Evolutionary conservation across 2,113 vertebrate species (phyloP).

Genomic region (Abramis brama): DNA sequence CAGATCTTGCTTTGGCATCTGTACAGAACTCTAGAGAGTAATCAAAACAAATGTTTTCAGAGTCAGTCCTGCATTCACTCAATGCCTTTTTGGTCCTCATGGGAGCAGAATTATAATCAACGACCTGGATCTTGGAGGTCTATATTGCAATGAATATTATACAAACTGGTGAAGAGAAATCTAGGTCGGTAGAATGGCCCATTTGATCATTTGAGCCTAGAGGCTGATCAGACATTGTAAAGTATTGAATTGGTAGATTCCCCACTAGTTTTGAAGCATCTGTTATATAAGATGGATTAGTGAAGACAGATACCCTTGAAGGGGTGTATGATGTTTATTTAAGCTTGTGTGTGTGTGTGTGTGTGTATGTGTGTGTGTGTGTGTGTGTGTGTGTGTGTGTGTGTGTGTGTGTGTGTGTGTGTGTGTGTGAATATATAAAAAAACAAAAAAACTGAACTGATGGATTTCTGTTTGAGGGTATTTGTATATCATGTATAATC

Average conservation of each 20-base stretch:
- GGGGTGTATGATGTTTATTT: conserved; percentile 48
- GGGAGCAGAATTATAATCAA: neutral
- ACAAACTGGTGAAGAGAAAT: neutral
- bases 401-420: neutral
- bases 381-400: neutral
- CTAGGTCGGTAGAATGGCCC: neutral
- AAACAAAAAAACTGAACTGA: neutral
- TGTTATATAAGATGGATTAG: conserved; percentile 52
- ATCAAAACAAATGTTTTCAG: conserved; percentile 32
- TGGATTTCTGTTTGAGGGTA: neutral
- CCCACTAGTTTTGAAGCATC: conserved; percentile 39
- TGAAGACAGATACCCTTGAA: conserved; percentile 21
- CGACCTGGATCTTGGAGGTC: conserved; percentile 9
- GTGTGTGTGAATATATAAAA: conserved; percentile 8
- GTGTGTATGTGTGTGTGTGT: neutral
- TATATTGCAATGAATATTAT: conserved; percentile 11
- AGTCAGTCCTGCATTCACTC: neutral
- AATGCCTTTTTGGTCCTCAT: conserved; percentile 7
- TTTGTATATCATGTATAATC: conserved; percentile 28
- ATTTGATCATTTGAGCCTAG: conserved; percentile 32
- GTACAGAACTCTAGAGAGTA: conserved; percentile 24
- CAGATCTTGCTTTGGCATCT: conserved; percentile 41
- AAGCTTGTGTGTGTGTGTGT: conserved; percentile 4
- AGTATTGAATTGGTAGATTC: conserved; percentile 13
- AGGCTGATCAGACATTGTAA: conserved; percentile 14